A percentile compares a stretch with the other conserved stretches of the same genome.
phyloP scores from a whole-genome alignment of 1,140 invertebrate genomes.

The Euwallacea similis region DNA sequence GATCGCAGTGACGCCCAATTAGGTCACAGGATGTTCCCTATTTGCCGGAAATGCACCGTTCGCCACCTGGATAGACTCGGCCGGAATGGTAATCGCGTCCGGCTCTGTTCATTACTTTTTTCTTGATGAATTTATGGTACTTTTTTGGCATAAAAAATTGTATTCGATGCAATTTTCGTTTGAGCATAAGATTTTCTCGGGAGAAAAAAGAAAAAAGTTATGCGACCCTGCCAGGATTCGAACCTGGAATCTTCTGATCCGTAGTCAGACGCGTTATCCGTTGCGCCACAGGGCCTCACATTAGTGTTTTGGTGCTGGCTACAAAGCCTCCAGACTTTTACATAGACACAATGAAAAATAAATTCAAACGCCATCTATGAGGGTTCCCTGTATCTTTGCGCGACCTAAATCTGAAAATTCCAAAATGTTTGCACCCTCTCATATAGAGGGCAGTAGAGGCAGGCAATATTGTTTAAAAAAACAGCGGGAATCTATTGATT shows the following conservation, averaged over 20 bases:
- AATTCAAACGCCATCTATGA: background rate
- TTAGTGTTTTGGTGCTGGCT: background rate
- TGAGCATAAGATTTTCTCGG: too few relatives aligned
- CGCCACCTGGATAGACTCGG: slow-evolving; percentile 33
- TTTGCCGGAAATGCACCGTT: slow-evolving; percentile 40
- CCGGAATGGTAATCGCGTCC: slow-evolving; percentile 17
- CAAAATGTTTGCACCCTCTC: background rate
- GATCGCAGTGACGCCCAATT: slow-evolving; percentile 36
- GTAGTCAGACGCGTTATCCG: slow-evolving; percentile 91
- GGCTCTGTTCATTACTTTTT: background rate
- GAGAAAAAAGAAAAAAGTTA: slow-evolving; percentile 21
- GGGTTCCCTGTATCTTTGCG: background rate
- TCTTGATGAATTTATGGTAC: background rate
- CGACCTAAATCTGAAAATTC: background rate
- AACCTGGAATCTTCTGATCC: slow-evolving; percentile 91
- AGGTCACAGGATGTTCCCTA: slow-evolving; percentile 39
- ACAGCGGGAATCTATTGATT: too few relatives aligned
- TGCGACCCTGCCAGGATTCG: slow-evolving; percentile 82
- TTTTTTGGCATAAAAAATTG: too few relatives aligned
- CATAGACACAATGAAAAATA: background rate
- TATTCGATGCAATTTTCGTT: too few relatives aligned
- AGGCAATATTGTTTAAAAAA: too few relatives aligned
- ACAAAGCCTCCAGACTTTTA: background rate
- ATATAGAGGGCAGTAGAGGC: too few relatives aligned
- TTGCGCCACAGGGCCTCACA: slow-evolving; percentile 80